Conservation (phyloP, 2,113 vertebrate species). For the Eupsittula cactorum region DNA sequence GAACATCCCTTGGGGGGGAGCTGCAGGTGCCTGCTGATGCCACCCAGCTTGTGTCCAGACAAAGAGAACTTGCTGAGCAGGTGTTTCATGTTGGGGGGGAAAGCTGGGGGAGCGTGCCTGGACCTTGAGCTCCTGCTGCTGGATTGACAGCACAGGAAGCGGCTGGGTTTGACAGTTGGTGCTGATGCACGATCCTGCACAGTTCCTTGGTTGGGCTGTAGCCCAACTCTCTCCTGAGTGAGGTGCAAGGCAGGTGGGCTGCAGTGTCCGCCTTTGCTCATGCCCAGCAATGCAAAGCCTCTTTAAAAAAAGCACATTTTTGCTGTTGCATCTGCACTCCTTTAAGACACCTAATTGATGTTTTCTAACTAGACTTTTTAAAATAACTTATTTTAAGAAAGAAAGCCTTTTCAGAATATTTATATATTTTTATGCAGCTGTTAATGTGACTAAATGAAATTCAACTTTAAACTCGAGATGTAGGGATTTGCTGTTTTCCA, state of each 20-base stretch:
- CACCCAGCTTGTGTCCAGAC: accelerated
- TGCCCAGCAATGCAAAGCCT: not conserved
- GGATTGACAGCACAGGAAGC: not conserved
- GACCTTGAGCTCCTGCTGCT: not conserved
- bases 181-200: accelerated
- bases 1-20: accelerated
- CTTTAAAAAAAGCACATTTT: not conserved
- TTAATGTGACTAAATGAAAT: slow-evolving; percentile 3
- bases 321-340: not conserved
- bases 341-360: not conserved
- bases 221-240: not conserved
- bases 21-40: accelerated
- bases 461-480: not conserved
- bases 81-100: accelerated
- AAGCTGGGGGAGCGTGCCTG: not conserved
- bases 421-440: slow-evolving; percentile 56
- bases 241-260: not conserved
- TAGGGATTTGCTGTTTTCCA: not conserved
- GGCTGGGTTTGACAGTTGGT: not conserved
- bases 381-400: slow-evolving; percentile 38
- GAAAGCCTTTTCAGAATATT: slow-evolving; percentile 43
- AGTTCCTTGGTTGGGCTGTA: not conserved
- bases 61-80: not conserved
- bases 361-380: slow-evolving; percentile 43
- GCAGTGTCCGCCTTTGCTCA: not conserved